Evolutionary conservation across 2,888 invertebrate genomes (phyloP).

Genomic region (Pocota personata): DNA sequence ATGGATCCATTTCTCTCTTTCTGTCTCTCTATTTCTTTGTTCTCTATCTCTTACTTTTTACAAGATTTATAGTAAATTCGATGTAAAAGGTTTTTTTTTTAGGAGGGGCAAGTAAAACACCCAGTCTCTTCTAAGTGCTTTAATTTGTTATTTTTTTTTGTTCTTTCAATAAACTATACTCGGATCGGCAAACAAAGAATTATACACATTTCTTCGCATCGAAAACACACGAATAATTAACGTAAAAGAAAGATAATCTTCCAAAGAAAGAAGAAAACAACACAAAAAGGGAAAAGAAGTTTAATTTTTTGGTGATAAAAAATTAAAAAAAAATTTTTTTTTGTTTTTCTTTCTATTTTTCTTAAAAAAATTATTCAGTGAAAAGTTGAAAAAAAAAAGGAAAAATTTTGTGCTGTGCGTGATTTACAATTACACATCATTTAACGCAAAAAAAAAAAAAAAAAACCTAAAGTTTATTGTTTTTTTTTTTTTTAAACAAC

Average conservation of each 20-base stretch:
- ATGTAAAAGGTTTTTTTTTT: background rate
- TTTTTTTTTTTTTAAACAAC: conserved; percentile 1
- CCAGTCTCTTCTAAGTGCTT: conserved; percentile 34
- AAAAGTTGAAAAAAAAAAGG: conserved; percentile 36
- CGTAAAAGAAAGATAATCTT: background rate
- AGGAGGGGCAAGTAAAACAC: background rate
- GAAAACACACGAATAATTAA: background rate
- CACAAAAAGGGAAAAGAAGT: conserved; percentile 55
- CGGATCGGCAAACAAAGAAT: conserved; percentile 35
- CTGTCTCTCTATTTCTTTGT: background rate
- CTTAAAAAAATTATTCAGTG: background rate
- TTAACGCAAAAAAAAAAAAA: conserved; percentile 40
- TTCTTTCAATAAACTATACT: background rate
- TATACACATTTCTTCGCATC: background rate
- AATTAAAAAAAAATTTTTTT: background rate
- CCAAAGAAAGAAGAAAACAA: conserved; percentile 25
- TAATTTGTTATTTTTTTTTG: conserved; percentile 30
- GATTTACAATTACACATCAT: conserved; percentile 57
- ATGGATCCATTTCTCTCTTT: background rate
- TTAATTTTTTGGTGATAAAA: conserved; percentile 22
- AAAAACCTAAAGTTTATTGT: conserved; percentile 38
- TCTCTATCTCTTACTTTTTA: background rate
- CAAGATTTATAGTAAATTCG: conserved; percentile 16
- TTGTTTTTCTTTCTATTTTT: background rate
- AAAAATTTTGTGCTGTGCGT: conserved; percentile 57